phyloP scores from a whole-genome alignment of 1,140 invertebrate species.

The Diachasmimorpha longicaudata region DNA sequence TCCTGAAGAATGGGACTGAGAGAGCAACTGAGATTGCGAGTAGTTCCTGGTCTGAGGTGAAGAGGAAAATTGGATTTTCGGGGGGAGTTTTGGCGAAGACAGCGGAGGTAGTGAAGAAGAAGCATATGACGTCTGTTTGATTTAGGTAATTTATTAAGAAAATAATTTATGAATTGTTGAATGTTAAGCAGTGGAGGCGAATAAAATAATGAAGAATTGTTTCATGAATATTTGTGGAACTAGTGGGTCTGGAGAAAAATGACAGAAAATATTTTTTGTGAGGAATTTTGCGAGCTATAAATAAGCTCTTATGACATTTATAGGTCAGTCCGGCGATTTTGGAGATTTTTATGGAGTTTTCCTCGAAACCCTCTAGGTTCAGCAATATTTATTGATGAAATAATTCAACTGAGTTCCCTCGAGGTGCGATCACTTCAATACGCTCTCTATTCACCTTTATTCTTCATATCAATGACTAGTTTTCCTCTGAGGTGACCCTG shows the following conservation, averaged over 20 bases:
- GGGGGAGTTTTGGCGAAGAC: conserved; percentile 19
- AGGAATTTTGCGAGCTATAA: too few species aligned
- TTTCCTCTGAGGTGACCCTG: conserved; percentile 79
- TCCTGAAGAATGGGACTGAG: conserved; percentile 74
- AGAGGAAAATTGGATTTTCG: conserved; percentile 68
- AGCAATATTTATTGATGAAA: too few species aligned
- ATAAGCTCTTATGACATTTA: too few species aligned
- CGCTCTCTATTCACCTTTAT: not conserved
- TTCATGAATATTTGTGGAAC: too few species aligned
- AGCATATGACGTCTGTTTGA: not conserved
- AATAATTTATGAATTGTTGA: not conserved
- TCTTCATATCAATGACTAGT: conserved; percentile 69
- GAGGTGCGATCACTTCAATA: too few species aligned
- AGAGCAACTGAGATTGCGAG: conserved; percentile 74
- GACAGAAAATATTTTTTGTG: too few species aligned
- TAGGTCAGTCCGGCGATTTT: too few species aligned
- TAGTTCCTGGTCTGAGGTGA: conserved; percentile 74
- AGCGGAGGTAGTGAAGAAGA: not conserved
- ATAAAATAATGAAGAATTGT: not conserved
- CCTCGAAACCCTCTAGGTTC: too few species aligned
- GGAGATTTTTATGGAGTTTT: too few species aligned
- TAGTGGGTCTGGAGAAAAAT: too few species aligned
- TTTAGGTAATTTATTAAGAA: not conserved
- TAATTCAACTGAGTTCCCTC: too few species aligned
- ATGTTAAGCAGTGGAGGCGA: not conserved